Evolutionary conservation across 2,888 invertebrate species (phyloP), one percentile per base, ranked within the genome.

Genomic region (Calameuta pallipes): DNA sequence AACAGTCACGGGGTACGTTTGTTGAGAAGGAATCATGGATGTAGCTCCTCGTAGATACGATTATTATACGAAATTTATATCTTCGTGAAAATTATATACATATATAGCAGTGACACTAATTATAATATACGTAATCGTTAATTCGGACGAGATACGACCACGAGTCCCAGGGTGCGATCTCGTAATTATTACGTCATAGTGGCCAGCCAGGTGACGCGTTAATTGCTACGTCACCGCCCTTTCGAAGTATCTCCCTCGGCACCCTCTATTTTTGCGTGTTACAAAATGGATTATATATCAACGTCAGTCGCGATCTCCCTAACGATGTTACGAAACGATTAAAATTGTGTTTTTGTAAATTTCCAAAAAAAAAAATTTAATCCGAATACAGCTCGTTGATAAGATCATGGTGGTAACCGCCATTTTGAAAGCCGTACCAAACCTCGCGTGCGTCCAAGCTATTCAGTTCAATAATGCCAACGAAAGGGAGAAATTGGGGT

Each of bases 131-230:
- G 56, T 2, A 56, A 23, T 23, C 9, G 23, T 37, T 9, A 9
- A 23, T 56, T 23, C 23, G 15, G 9, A 56, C 41, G 41, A 56
- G 23, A 9, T 23, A 56, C 56, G 56, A 41, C 23, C 15, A 23
- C 6, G 56, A 9, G 23, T 56, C 2, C 23, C 23, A 56, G 9
- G 56, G 87, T 85, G 89, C 86, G 86, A 89, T 89, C 86, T 87
- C 85, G 85, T 88, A 89, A 89, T 89, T 89, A 89, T 88, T 85
- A 86, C 85, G 84, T 86, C 86, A 30, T 83, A 81, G 80, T 80
- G 80, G 83, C 82, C 83, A 83, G 84, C 84, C 85, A 84, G 87
- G 85, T 88, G 88, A 89, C 87, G 85, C 87, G 89, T 87, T 89
- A 87, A 89, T 89, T 89, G 86, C 86, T 83, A 87, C 84, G 85